These are phyloP conservation scores for Lethrus apterus DNA, from an alignment of 1,140 invertebrate genomes.

Conservation along the genomic window DNA sequence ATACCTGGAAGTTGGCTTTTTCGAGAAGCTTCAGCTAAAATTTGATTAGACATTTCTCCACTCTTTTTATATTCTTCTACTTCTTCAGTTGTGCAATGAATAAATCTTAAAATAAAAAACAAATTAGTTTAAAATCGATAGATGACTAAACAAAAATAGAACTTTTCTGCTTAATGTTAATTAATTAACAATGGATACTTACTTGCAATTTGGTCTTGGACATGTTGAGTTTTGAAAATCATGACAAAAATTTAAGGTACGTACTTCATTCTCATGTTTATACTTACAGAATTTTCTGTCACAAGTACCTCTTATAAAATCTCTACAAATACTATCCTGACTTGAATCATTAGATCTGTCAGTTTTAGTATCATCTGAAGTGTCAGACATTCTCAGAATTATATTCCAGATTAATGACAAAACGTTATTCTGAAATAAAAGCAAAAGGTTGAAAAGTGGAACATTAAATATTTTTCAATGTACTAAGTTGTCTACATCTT, in stretches of 20 bases:
- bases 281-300: slow-evolving; percentile 71
- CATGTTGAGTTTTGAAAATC: slow-evolving; percentile 75
- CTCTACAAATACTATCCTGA: slow-evolving; percentile 45
- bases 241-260: slow-evolving; percentile 65
- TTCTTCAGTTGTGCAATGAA: slow-evolving; percentile 71
- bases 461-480: no score
- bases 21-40: slow-evolving; percentile 42
- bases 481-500: no score
- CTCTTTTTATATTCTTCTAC: slow-evolving; percentile 64
- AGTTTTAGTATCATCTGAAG: slow-evolving; percentile 30
- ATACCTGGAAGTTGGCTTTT: slow-evolving; percentile 41
- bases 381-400: slow-evolving; percentile 33
- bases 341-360: slow-evolving; percentile 28
- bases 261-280: slow-evolving; percentile 51
- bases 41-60: slow-evolving; percentile 58
- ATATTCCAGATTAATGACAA: slow-evolving; percentile 3
- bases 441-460: slow-evolving; percentile 4
- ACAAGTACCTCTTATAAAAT: slow-evolving; percentile 60
- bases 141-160: background rate
- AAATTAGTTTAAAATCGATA: background rate
- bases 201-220: slow-evolving; percentile 50
- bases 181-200: slow-evolving; percentile 20
- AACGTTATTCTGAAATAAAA: slow-evolving; percentile 6
- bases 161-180: background rate
- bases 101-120: slow-evolving; percentile 46